A percentile compares a stretch with the other conserved stretches of the same genome.
Evolutionary conservation across 2,113 vertebrate species (phyloP).

Genomic region (Corydoras maculifer): DNA sequence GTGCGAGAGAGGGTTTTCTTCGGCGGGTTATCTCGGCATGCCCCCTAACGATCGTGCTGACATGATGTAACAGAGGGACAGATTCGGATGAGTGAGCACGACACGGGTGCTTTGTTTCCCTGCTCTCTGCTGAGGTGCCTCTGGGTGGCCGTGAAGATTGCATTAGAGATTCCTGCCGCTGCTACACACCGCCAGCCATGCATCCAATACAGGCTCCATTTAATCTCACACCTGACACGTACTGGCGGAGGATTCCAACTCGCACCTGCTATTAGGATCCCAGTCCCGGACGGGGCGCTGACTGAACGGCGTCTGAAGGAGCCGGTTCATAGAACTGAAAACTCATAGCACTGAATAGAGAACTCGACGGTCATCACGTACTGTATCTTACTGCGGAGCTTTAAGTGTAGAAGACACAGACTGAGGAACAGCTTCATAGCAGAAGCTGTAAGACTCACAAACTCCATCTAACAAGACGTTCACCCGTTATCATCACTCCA

Average conservation of each 20-base stretch:
- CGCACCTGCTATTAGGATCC: conserved; percentile 16
- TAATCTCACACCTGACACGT: conserved; percentile 26
- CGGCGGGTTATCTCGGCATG: conserved; percentile 26
- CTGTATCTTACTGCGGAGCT: no score
- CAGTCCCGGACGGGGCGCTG: no score
- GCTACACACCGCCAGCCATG: conserved; percentile 25
- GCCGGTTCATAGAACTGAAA: no score
- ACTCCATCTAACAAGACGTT: no score
- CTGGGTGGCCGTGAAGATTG: conserved; percentile 34
- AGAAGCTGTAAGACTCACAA: no score
- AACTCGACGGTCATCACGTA: no score
- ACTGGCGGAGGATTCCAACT: conserved; percentile 18
- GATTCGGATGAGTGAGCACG: conserved; percentile 30
- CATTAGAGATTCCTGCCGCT: conserved; percentile 25
- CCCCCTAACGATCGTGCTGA: conserved; percentile 54
- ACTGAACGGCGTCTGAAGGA: no score
- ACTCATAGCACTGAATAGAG: no score
- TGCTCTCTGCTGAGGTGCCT: conserved; percentile 23
- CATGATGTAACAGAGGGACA: conserved; percentile 30
- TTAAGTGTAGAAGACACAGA: no score
- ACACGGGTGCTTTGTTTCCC: conserved; percentile 30
- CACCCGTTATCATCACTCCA: no score
- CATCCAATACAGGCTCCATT: conserved; percentile 17
- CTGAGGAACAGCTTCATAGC: no score
- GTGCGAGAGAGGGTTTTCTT: background rate